Base-by-base conservation (phyloP, 2,797 vertebrate species). In the Euphonia xanthogaster region DNA sequence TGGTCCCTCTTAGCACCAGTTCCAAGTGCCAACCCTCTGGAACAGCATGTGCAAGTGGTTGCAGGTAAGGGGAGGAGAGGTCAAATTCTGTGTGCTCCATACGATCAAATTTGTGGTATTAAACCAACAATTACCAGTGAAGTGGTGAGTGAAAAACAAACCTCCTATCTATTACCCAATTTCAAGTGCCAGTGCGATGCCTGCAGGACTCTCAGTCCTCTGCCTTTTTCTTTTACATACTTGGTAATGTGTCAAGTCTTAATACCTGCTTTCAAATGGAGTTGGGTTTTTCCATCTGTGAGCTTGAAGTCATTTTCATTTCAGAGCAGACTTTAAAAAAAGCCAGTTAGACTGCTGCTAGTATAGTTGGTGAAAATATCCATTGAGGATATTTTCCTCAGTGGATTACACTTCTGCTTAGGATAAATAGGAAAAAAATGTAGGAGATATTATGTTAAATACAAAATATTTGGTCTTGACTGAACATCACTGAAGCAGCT, bases 401-500 rank as follows among this genome's bases (percentile, higher is more conserved):
- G 54, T 58, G 77, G 84, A 89, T 93, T 93, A 70, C n/a, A 74
- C 5, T 90, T 78, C 57, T 77, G 40, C 76, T 73, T 33, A 77
- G 72, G 39, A 58, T 40, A 84, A 93, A 85, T 48, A 92, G 73
- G 63, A 57, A 63, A 93, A 93, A 86, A 85, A 68, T 0, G 14
- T 30, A 37, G 72, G 28, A 86, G 50, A 92, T 92, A 82, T 94
- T 11, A 91, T 84, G 80, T 91, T 92, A 91, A 94, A 83, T 70
- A 35, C 63, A 93, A 95, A 97, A 72, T 93, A 96, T 95, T 96
- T 96, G 83, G 86, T 96, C 92, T 94, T 72, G 54, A 88, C 63
- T 86, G 39, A 86, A 44, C 74, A 94, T 95, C 92, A 84, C 50
- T 86, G 68, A 79, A 91, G 72, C 68, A 95, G 67, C 60, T 93